phyloP scores from a whole-genome alignment of 2,888 invertebrate genomes.

The Belgica antarctica region DNA sequence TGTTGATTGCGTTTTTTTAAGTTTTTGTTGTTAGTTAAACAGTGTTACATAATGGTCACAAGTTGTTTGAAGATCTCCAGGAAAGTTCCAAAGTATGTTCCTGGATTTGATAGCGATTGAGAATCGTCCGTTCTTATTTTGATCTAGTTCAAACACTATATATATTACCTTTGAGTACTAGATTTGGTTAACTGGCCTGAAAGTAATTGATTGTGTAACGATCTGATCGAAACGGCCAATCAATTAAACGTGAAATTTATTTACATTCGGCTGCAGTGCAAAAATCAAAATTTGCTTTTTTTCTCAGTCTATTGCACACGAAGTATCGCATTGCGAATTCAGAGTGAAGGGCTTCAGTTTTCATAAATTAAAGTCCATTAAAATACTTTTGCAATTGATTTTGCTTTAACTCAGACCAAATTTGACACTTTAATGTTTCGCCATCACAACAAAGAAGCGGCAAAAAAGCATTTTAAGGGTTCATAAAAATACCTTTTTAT shows the following conservation, averaged over 20 bases:
- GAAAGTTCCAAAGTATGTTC: no score
- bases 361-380: slow-evolving; percentile 15
- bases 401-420: neutral
- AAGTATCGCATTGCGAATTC: neutral
- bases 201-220: slow-evolving; percentile 41
- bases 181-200: no score
- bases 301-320: slow-evolving; percentile 4
- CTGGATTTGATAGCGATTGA: no score
- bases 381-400: slow-evolving; percentile 19
- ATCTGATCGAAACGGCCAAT: slow-evolving; percentile 10
- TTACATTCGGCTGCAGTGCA: slow-evolving; percentile 4
- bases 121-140: no score
- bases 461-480: neutral
- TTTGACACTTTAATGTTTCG: neutral
- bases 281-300: neutral
- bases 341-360: slow-evolving; percentile 9
- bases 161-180: no score
- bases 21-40: no score
- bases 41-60: no score
- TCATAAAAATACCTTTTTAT: neutral
- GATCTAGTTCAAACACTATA: no score
- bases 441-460: neutral
- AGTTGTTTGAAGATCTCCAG: no score
- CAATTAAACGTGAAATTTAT: slow-evolving; percentile 2
- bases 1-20: no score